Percentiles rank a stretch among this genome's conserved stretches.
phyloP scores from a whole-genome alignment of 2,797 vertebrate genomes.

The Sebastes dallii region DNA sequence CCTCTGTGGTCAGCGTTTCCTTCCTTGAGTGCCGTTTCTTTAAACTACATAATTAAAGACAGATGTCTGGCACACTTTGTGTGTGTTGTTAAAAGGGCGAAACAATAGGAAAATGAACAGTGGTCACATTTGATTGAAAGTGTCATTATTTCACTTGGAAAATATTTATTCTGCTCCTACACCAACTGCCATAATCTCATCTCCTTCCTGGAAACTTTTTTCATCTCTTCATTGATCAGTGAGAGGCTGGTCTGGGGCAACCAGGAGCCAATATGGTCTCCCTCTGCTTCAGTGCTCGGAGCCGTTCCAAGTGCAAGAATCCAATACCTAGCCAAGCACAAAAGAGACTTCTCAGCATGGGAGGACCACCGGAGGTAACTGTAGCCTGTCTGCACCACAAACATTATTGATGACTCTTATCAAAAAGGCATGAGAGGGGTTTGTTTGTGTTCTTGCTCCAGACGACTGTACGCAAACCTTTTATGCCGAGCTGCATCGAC shows the following conservation, averaged over 20 bases:
- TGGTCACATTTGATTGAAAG: neutral
- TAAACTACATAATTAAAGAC: conserved; percentile 15
- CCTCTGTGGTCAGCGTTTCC: conserved; percentile 43
- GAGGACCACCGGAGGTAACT: conserved; percentile 75
- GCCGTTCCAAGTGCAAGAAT: conserved; percentile 74
- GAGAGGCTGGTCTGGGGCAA: conserved; percentile 78
- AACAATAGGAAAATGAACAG: conserved; percentile 10
- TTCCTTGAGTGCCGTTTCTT: conserved; percentile 12
- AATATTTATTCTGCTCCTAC: conserved; percentile 1
- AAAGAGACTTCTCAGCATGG: conserved; percentile 69
- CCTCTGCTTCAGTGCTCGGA: conserved; percentile 47
- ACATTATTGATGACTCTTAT: conserved; percentile 62
- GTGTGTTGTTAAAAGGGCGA: neutral
- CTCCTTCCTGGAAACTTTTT: neutral
- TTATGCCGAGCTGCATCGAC: conserved; percentile 11
- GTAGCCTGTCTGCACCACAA: neutral
- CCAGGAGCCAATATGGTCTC: conserved; percentile 79
- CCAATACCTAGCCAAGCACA: conserved; percentile 78
- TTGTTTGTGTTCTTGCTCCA: conserved; percentile 18
- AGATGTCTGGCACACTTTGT: conserved; percentile 35
- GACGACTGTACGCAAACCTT: conserved; percentile 1
- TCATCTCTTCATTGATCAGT: conserved; percentile 29
- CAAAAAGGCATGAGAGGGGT: conserved; percentile 38
- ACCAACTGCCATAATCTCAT: neutral
- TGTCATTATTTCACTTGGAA: neutral